Evolutionary conservation across 1,140 invertebrate genomes (phyloP).

Genomic region (Caligus rogercresseyi): DNA sequence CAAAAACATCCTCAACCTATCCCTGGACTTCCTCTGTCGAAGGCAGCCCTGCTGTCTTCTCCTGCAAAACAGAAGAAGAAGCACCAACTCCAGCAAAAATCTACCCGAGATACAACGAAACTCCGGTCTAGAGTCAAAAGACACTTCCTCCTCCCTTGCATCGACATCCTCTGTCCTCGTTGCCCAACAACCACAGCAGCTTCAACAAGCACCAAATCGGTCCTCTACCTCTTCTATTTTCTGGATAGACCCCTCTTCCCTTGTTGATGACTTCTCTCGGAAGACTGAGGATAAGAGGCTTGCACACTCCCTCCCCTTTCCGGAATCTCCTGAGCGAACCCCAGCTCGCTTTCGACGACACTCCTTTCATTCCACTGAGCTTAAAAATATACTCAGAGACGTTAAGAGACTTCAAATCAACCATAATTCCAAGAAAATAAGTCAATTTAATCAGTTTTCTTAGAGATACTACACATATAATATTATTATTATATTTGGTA

Average conservation of each 20-base stretch:
- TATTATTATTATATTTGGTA: no score
- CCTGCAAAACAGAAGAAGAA: neutral
- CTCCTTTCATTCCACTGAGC: neutral
- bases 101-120: neutral
- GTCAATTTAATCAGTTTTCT: neutral
- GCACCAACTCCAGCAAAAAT: neutral
- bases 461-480: no score
- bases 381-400: neutral
- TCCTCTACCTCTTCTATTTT: neutral
- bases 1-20: neutral
- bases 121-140: no score
- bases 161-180: no score
- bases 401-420: neutral
- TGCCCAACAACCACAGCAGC: no score
- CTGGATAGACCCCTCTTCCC: neutral
- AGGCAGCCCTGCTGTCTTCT: neutral
- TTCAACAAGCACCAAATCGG: no score
- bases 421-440: neutral
- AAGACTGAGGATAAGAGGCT: neutral
- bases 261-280: neutral
- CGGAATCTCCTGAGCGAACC: neutral
- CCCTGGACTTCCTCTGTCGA: neutral
- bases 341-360: neutral
- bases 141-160: neutral
- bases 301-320: neutral